A percentile compares a stretch with the other conserved stretches of the same genome.
Evolutionary conservation across 2,797 vertebrate species (phyloP).

Genomic region (Mergus octosetaceus): DNA sequence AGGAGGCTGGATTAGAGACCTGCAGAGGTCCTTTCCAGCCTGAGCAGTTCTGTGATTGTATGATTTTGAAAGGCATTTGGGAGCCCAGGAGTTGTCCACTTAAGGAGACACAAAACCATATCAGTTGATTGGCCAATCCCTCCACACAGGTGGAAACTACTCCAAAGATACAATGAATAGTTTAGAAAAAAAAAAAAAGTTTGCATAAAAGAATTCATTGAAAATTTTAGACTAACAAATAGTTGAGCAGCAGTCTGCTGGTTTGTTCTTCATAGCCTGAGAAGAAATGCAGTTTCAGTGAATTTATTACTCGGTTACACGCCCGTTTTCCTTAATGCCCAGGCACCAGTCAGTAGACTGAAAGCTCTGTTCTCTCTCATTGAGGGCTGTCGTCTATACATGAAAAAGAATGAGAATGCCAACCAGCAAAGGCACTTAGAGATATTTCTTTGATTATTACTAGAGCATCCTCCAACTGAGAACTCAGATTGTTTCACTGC

Average conservation of each 20-base stretch:
- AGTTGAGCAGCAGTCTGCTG: neutral
- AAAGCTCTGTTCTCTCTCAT: neutral
- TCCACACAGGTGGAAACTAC: neutral
- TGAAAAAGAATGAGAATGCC: constrained; percentile 16
- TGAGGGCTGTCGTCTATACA: neutral
- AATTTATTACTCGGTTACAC: neutral
- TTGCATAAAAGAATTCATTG: neutral
- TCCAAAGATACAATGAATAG: neutral
- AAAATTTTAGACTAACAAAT: neutral
- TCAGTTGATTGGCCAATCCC: neutral
- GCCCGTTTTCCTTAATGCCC: neutral
- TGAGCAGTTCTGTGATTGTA: neutral
- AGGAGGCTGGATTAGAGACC: neutral
- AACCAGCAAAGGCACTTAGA: neutral
- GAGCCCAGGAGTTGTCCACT: neutral
- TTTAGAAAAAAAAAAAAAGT: neutral
- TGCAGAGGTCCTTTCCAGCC: neutral
- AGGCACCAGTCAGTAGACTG: neutral
- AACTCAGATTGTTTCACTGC: constrained; percentile 31
- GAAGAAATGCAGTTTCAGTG: neutral
- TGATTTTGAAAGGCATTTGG: neutral
- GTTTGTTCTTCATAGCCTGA: neutral
- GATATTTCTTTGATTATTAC: constrained; percentile 37
- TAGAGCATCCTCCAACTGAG: constrained; percentile 1
- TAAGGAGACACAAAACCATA: neutral